phyloP scores from a whole-genome alignment of 1,140 invertebrate genomes.

The Aleiodes sp. region DNA sequence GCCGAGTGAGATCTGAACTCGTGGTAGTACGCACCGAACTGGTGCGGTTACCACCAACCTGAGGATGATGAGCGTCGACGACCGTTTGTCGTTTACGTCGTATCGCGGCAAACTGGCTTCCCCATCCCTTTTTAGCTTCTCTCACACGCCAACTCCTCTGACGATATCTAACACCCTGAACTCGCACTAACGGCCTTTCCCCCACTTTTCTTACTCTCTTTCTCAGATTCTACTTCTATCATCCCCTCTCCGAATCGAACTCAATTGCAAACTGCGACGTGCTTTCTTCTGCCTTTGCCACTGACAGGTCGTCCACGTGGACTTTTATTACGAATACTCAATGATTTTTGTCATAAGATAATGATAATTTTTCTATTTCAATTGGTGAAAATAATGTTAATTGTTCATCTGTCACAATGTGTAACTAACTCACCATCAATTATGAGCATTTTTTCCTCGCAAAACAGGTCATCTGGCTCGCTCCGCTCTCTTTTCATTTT shows the following conservation, averaged over 20 bases:
- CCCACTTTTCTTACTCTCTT: neutral
- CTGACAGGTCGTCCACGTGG: conserved; percentile 26
- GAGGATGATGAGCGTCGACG: conserved; percentile 53
- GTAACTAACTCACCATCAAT: conserved; percentile 58
- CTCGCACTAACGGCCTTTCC: conserved; percentile 10
- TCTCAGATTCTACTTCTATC: neutral
- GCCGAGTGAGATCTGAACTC: conserved; percentile 61
- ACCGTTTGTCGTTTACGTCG: conserved; percentile 29
- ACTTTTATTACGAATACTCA: neutral
- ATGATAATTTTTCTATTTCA: neutral
- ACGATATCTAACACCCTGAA: too few relatives aligned
- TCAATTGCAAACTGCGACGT: too few relatives aligned
- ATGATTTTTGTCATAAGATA: neutral
- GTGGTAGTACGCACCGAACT: conserved; percentile 50
- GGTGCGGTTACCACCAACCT: conserved; percentile 52
- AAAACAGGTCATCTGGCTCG: conserved; percentile 63
- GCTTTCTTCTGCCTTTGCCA: neutral
- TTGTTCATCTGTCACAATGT: neutral
- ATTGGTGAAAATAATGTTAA: neutral
- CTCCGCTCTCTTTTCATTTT: conserved; percentile 61
- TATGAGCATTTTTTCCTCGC: conserved; percentile 65
- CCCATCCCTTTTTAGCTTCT: conserved; percentile 14
- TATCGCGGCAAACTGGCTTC: too few relatives aligned
- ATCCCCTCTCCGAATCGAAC: neutral
- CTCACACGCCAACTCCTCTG: too few relatives aligned